phyloP scores from a whole-genome alignment of 2,888 invertebrate species.

The Macaria liturata region DNA sequence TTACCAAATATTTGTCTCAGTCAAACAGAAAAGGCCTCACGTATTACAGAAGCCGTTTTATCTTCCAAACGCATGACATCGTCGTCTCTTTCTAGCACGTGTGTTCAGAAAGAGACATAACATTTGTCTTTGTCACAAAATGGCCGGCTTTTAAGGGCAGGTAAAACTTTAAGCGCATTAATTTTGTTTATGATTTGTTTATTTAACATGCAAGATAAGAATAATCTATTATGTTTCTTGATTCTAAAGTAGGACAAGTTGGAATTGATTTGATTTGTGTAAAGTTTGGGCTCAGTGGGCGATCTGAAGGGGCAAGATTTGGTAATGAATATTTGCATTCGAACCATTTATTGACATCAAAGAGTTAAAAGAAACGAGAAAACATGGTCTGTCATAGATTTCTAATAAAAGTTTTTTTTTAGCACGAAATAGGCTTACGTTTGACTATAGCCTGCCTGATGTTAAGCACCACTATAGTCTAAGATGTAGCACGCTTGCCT shows the following conservation, averaged over 20 bases:
- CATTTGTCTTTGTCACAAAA: conserved; percentile 5
- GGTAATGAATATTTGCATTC: no score
- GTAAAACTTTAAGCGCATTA: conserved; percentile 23
- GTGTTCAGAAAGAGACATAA: conserved; percentile 1
- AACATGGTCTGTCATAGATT: no score
- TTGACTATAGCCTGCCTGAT: no score
- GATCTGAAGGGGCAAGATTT: no score
- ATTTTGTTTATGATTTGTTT: conserved; percentile 28
- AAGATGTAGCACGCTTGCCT: no score
- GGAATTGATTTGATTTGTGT: neutral
- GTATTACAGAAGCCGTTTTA: conserved; percentile 22
- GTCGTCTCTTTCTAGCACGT: conserved; percentile 1
- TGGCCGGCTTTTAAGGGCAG: conserved; percentile 21
- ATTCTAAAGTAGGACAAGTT: neutral
- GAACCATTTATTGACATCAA: no score
- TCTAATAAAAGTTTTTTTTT: no score
- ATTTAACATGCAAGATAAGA: conserved; percentile 19
- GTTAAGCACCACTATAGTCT: no score
- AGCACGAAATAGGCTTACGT: no score
- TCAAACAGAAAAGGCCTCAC: conserved; percentile 10
- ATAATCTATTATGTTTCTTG: conserved; percentile 13
- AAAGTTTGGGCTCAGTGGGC: no score
- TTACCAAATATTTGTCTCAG: conserved; percentile 9
- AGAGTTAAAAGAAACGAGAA: no score
- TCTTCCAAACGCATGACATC: conserved; percentile 6